These are phyloP conservation scores for Euborellia annulipes DNA, from an alignment of 1,140 invertebrate genomes.

Conservation along the genomic window DNA sequence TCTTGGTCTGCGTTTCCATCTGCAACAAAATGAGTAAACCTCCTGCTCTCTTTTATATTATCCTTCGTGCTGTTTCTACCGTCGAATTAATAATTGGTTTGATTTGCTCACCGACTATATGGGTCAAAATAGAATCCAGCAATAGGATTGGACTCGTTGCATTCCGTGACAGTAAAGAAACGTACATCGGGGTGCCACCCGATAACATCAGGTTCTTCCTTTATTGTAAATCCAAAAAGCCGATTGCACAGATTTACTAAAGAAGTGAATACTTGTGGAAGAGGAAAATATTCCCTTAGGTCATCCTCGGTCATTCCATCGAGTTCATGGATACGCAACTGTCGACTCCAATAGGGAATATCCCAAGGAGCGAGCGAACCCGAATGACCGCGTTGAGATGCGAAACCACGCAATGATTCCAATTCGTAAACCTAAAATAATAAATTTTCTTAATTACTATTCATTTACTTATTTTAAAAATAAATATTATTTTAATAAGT, in stretches of 20 bases:
- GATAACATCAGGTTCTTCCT: slow-evolving; percentile 39
- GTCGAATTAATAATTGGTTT: too few relatives aligned
- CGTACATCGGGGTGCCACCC: slow-evolving; percentile 75
- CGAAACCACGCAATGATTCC: slow-evolving; percentile 53
- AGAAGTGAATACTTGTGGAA: slow-evolving; percentile 56
- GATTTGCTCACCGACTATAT: slow-evolving; percentile 48
- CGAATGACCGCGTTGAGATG: slow-evolving; percentile 51
- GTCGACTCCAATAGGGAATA: slow-evolving; percentile 59
- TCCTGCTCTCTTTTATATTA: too few relatives aligned
- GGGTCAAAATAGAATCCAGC: slow-evolving; percentile 74
- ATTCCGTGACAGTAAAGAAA: slow-evolving; percentile 66
- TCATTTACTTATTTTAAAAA: too few relatives aligned
- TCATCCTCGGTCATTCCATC: slow-evolving; percentile 33
- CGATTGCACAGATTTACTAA: slow-evolving; percentile 56
- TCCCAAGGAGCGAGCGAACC: slow-evolving; percentile 63
- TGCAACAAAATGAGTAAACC: too few relatives aligned
- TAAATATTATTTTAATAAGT: too few relatives aligned
- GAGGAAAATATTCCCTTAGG: slow-evolving; percentile 67
- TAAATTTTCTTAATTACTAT: too few relatives aligned
- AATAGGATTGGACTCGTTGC: slow-evolving; percentile 43
- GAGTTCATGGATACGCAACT: too few relatives aligned
- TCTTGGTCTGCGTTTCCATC: too few relatives aligned
- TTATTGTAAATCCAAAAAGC: slow-evolving; percentile 70
- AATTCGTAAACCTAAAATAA: slow-evolving; percentile 46
- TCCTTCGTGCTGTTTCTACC: too few relatives aligned